These are phyloP conservation scores for Parthenolecanium corni DNA, from an alignment of 2,888 invertebrate species.

Conservation along the genomic window DNA sequence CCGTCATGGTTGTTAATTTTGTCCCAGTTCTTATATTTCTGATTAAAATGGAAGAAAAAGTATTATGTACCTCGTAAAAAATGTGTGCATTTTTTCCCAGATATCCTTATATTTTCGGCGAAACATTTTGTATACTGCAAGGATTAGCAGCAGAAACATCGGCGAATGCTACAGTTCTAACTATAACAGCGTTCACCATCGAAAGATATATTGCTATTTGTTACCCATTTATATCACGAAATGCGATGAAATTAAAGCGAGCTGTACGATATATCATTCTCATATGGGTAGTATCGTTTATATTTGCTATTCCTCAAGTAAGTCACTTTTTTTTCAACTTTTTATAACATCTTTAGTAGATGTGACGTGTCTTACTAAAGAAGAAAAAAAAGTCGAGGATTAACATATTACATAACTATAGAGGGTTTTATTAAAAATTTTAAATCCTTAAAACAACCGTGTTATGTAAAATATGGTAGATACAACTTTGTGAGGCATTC, in stretches of 20 bases:
- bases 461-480: no score
- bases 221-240: slow-evolving; percentile 61
- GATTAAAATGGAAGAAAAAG: no score
- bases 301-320: slow-evolving; percentile 60
- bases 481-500: no score
- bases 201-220: slow-evolving; percentile 80
- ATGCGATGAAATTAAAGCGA: slow-evolving; percentile 74
- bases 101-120: slow-evolving; percentile 66
- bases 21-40: no score
- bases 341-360: neutral
- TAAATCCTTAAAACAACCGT: no score
- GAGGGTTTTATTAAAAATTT: no score
- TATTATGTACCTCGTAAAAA: neutral
- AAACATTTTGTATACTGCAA: slow-evolving; percentile 63
- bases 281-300: slow-evolving; percentile 68
- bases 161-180: slow-evolving; percentile 63
- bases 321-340: neutral
- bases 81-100: slow-evolving; percentile 27
- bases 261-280: slow-evolving; percentile 67
- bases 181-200: slow-evolving; percentile 73
- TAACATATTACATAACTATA: no score
- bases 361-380: no score
- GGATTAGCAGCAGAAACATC: slow-evolving; percentile 70
- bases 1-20: no score
- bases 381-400: no score